Evolutionary conservation across 2,888 invertebrate genomes (phyloP), one percentile per base, ranked within the genome.

Genomic region (Netelia fuscicornis): DNA sequence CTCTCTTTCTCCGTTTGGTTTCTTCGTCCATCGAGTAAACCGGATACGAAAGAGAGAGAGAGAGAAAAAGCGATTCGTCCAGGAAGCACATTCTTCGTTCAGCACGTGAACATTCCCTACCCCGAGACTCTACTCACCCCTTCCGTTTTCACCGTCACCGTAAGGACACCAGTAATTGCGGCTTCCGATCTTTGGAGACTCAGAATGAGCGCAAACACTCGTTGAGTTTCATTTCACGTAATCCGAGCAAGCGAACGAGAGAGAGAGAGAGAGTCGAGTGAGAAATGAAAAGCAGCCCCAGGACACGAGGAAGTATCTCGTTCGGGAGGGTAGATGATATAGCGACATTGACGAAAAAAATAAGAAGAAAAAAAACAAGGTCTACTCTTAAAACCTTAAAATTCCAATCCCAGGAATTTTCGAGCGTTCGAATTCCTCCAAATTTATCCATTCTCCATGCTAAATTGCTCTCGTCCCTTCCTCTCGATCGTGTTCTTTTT

Each of bases 161-260:
- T 70, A 37, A 60, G 23, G 48, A 70, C 37, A 52, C 71, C 30
- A 25, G 81, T 71, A 84, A 84, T 77, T 84, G 77, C 64, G 70
- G 72, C 44, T 84, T 84, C 77, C 77, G 77, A 71, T 81, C 52
- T 62, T 67, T 25, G 25, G 58, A 65, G 48, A 17, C 62, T 44
- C 64, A 67, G 81, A 23, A 72, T 42, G 77, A 74, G 83, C 17
- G 86, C 86, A 86, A 88, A 86, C 83, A 83, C 83, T 85, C 78
- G 68, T 84, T 71, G 80, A 86, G 76, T 82, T 89, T 87, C 87
- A 70, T 85, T 88, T 83, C 84, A 84, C 82, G 81, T 86, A 76
- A 17, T 9, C 17, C 17, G 58, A 20, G 58, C 5, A 30, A 30
- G 30, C 30, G 30, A 30, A 30, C 30, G 30, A 30, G 30, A 30